These are phyloP conservation scores for Gopherus evgoodei DNA, from an alignment of 2,113 vertebrate genomes.

Conservation along the genomic window DNA sequence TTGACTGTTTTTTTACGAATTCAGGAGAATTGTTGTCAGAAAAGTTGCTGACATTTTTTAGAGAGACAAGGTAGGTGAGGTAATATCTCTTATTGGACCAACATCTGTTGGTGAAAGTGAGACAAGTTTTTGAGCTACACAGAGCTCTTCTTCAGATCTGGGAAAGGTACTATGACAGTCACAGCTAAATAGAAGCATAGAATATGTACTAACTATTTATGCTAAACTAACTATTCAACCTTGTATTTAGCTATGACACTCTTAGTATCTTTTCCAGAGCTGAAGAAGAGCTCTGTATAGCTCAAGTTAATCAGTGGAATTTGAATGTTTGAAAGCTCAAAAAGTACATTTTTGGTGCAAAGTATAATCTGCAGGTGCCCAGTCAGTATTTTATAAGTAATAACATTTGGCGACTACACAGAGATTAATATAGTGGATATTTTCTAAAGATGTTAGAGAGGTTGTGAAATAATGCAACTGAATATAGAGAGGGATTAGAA, in stretches of 20 bases:
- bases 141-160: too few species aligned
- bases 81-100: too few species aligned
- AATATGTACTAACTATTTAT: neutral
- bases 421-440: neutral
- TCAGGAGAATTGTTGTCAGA: constrained; percentile 33
- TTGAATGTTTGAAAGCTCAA: neutral
- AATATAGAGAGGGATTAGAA: neutral
- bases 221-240: neutral
- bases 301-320: neutral
- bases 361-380: neutral
- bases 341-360: neutral
- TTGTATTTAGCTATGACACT: neutral
- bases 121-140: too few species aligned
- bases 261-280: neutral
- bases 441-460: neutral
- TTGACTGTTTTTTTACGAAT: neutral
- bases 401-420: neutral
- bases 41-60: constrained; percentile 16
- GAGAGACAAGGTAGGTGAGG: too few species aligned
- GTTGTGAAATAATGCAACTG: neutral
- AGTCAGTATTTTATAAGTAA: neutral
- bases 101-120: too few species aligned
- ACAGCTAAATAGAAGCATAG: neutral
- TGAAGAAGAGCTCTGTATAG: neutral
- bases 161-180: too few species aligned